Evolutionary conservation across 2,888 invertebrate species (phyloP).

Genomic region (Biston stratarius): DNA sequence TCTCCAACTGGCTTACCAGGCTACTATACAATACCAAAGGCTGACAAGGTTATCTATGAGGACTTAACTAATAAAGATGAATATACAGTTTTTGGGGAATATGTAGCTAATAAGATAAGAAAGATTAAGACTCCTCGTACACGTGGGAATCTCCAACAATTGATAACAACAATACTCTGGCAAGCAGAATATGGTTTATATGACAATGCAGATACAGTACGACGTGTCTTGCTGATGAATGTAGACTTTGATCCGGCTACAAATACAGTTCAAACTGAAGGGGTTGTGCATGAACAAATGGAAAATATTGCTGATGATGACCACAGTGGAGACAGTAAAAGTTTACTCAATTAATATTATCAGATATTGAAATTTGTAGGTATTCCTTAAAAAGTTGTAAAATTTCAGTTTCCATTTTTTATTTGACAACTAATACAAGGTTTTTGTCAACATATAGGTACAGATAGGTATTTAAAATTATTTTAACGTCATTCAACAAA

Average conservation of each 20-base stretch:
- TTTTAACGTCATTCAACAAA: too few species aligned
- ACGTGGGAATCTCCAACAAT: conserved; percentile 74
- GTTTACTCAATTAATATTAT: conserved; percentile 15
- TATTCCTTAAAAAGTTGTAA: not conserved
- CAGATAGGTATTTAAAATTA: too few species aligned
- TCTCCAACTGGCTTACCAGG: conserved; percentile 61
- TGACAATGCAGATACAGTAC: conserved; percentile 74
- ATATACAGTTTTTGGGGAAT: conserved; percentile 77
- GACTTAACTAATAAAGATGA: conserved; percentile 65
- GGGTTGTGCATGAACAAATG: conserved; percentile 40
- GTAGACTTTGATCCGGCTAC: conserved; percentile 50
- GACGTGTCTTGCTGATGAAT: conserved; percentile 68
- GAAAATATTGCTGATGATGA: conserved; percentile 33
- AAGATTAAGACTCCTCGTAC: conserved; percentile 70
- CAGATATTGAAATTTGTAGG: not conserved
- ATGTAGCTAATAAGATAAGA: conserved; percentile 76
- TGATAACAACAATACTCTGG: conserved; percentile 80
- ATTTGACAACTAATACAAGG: too few species aligned
- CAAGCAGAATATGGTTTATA: conserved; percentile 79
- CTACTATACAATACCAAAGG: conserved; percentile 54
- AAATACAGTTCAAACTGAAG: conserved; percentile 45
- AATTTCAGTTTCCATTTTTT: too few species aligned
- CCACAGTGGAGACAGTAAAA: conserved; percentile 18
- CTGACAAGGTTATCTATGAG: conserved; percentile 55
- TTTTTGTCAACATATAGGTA: too few species aligned